A percentile compares a stretch with the other conserved stretches of the same genome.
These are phyloP conservation scores for Danaus melanippus DNA, from an alignment of 1,140 invertebrate species.

Conservation along the genomic window DNA sequence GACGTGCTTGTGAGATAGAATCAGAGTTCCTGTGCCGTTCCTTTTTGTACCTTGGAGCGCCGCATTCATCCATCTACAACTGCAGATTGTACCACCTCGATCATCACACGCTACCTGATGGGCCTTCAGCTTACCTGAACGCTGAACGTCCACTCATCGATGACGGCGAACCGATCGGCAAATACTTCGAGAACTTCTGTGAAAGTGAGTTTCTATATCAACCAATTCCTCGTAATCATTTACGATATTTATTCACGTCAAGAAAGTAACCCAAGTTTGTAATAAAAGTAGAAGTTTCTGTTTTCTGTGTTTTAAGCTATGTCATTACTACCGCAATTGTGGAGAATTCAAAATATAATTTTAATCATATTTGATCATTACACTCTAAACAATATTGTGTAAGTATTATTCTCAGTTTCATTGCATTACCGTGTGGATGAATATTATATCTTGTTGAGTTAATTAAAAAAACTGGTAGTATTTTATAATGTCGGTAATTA, in stretches of 20 bases:
- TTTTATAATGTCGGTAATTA: slow-evolving; percentile 7
- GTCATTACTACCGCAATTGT: no score
- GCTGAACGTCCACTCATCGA: slow-evolving; percentile 91
- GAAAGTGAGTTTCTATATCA: slow-evolving; percentile 73
- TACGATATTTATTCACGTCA: no score
- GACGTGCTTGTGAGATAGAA: slow-evolving; percentile 91
- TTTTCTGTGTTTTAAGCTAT: no score
- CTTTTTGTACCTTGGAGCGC: slow-evolving; percentile 86
- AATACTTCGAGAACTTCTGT: slow-evolving; percentile 92
- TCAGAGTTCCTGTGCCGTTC: slow-evolving; percentile 94
- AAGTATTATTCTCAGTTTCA: no score
- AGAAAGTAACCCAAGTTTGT: no score
- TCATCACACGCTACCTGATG: slow-evolving; percentile 92
- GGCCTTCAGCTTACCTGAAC: slow-evolving; percentile 90
- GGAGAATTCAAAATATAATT: no score
- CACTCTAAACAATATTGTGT: no score
- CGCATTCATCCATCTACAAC: slow-evolving; percentile 84
- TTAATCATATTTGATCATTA: no score
- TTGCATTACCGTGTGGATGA: no score
- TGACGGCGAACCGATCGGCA: slow-evolving; percentile 89
- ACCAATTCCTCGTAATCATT: no score
- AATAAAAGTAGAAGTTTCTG: no score
- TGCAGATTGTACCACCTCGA: slow-evolving; percentile 94
- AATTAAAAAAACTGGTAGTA: slow-evolving; percentile 6
- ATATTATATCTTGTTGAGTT: no score